Conservation (phyloP, 2,113 vertebrate species). For the Octodon degus region DNA sequence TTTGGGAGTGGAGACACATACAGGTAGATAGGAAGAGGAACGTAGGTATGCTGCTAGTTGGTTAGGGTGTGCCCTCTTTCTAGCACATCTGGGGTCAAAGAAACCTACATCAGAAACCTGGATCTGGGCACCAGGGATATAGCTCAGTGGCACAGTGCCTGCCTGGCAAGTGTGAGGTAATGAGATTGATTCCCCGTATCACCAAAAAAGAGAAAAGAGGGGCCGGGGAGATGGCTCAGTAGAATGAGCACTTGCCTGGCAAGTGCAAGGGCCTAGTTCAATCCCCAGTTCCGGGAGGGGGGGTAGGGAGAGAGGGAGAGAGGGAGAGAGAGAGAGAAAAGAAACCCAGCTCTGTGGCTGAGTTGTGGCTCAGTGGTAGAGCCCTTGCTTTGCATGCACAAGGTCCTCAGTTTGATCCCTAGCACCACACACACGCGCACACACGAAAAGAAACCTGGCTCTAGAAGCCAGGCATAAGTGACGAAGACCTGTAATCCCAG, state of each 20-base stretch:
- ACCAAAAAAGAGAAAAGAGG: background rate
- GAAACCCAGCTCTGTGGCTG: background rate
- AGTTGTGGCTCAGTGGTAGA: background rate
- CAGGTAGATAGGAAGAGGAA: background rate
- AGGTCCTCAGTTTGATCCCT: background rate
- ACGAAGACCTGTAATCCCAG: background rate
- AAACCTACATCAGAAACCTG: background rate
- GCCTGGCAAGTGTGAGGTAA: background rate
- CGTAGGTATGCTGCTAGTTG: background rate
- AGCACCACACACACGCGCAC: background rate
- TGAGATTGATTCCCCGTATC: background rate
- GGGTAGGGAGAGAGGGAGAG: no score
- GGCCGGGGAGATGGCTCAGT: no score
- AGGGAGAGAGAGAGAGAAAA: background rate
- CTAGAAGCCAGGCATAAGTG: no score
- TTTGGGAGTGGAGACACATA: slow-evolving; percentile 14
- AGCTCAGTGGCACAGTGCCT: background rate
- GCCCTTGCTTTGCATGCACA: background rate
- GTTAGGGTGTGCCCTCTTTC: background rate
- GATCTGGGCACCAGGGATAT: background rate
- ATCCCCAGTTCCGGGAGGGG: no score
- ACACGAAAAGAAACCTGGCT: background rate
- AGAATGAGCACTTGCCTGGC: no score
- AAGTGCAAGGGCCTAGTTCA: no score
- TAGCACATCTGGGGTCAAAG: slow-evolving; percentile 4